Conservation (phyloP, 1,140 invertebrate species). For the Ooceraea biroi region DNA sequence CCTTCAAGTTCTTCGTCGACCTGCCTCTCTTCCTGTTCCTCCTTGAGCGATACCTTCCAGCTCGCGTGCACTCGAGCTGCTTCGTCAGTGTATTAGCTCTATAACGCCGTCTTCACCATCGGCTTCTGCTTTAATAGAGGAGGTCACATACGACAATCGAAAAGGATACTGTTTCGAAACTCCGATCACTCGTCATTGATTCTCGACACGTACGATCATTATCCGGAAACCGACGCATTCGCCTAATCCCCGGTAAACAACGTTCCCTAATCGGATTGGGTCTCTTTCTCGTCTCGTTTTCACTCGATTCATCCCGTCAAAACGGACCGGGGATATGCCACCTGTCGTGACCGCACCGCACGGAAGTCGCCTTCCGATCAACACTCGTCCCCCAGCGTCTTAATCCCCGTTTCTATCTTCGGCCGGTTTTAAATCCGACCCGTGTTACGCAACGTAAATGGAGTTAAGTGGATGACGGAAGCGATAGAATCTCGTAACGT, state of each 20-base stretch:
- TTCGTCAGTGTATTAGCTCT: conserved; percentile 48
- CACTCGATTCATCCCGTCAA: conserved; percentile 71
- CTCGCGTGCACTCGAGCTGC: not conserved
- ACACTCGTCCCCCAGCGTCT: not conserved
- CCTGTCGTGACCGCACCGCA: not conserved
- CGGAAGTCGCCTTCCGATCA: conserved; percentile 55
- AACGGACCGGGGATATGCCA: conserved; percentile 57
- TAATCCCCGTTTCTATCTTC: conserved; percentile 45
- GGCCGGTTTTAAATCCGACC: conserved; percentile 41
- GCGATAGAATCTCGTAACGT: conserved; percentile 17
- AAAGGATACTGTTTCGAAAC: conserved; percentile 41
- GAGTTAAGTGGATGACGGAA: conserved; percentile 22
- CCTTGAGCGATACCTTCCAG: conserved; percentile 15
- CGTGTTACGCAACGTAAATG: conserved; percentile 36
- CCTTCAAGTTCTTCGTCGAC: conserved; percentile 39
- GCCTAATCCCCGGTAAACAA: conserved; percentile 68
- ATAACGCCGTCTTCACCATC: conserved; percentile 17
- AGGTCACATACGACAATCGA: conserved; percentile 8
- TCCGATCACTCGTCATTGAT: conserved; percentile 45
- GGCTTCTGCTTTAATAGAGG: conserved; percentile 35
- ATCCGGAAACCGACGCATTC: conserved; percentile 29
- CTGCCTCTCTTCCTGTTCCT: conserved; percentile 10
- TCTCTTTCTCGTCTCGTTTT: conserved; percentile 63
- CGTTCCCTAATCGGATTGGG: conserved; percentile 70
- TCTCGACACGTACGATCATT: conserved; percentile 36